phyloP scores from a whole-genome alignment of 1,140 invertebrate genomes.

The Brachionus plicatilis region DNA sequence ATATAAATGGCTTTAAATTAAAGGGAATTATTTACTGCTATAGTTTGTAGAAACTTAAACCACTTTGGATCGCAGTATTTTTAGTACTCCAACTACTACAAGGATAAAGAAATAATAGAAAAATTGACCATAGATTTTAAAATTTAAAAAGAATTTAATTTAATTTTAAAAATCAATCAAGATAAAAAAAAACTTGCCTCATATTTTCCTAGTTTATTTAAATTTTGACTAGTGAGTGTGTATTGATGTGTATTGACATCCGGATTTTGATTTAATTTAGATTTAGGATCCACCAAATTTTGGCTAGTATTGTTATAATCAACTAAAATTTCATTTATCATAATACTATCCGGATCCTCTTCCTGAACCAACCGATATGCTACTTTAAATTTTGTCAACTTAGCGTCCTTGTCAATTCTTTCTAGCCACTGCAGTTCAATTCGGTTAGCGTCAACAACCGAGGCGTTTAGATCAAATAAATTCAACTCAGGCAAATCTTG shows the following conservation, averaged over 20 bases:
- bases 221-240: background rate
- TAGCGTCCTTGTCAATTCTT: background rate
- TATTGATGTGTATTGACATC: background rate
- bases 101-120: no score
- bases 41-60: no score
- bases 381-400: slow-evolving; percentile 27
- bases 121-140: no score
- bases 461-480: background rate
- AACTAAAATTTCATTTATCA: background rate
- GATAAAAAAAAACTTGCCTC: background rate
- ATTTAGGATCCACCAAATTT: background rate
- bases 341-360: background rate
- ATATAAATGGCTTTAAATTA: no score
- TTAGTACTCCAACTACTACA: no score
- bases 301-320: slow-evolving; percentile 27
- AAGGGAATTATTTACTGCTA: no score
- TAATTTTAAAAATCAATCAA: background rate
- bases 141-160: background rate
- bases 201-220: slow-evolving; percentile 8
- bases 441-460: background rate
- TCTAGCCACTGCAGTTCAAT: slow-evolving; percentile 14
- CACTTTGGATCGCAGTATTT: no score
- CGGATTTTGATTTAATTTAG: background rate
- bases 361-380: slow-evolving; percentile 12
- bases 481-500: slow-evolving; percentile 46